These are phyloP conservation scores for Manis crassicaudata DNA, from an alignment of 2,797 vertebrate genomes.

Conservation along the genomic window DNA sequence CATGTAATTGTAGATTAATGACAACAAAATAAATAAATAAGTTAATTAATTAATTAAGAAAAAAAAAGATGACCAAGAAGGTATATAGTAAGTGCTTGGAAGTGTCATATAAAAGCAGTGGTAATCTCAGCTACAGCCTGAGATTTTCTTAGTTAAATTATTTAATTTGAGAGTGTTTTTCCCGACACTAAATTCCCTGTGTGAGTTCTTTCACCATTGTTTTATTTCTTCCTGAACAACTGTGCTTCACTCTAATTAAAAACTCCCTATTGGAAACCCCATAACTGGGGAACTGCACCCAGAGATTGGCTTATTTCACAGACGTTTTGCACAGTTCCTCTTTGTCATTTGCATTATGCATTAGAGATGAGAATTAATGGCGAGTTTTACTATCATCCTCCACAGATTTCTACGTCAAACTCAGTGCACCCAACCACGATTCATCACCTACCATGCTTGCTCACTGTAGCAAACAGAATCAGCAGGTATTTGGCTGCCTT, in stretches of 20 bases:
- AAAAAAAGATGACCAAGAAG: background rate
- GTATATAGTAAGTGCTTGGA: background rate
- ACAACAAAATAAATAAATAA: no score
- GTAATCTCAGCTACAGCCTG: background rate
- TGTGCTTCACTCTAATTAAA: background rate
- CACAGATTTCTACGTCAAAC: background rate
- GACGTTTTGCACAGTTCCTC: background rate
- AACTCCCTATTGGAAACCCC: background rate
- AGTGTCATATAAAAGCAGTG: background rate
- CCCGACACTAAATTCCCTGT: background rate
- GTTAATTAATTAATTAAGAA: no score
- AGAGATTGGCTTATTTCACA: background rate
- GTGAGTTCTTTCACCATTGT: background rate
- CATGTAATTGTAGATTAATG: no score
- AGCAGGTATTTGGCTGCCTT: background rate
- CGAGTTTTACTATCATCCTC: background rate
- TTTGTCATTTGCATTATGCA: background rate
- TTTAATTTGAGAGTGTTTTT: background rate
- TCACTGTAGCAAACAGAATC: background rate
- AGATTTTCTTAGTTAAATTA: background rate
- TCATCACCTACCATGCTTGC: background rate
- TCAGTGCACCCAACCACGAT: background rate
- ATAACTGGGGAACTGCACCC: background rate
- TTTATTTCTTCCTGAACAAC: constrained; percentile 35
- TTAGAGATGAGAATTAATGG: constrained; percentile 27